Conservation (phyloP, 2,888 invertebrate species). For the Epistrophe eligans region DNA sequence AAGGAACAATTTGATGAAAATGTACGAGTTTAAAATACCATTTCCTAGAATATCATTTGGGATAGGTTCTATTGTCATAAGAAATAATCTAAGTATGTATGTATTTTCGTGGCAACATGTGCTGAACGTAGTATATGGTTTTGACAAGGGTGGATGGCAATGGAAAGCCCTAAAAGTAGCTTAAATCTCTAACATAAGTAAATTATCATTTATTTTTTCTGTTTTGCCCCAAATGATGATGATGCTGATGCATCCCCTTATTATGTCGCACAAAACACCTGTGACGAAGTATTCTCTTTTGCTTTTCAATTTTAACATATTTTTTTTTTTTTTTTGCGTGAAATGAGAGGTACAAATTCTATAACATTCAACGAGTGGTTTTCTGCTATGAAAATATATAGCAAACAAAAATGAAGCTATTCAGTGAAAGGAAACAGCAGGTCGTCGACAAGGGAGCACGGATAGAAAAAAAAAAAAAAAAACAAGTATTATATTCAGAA, state of each 20-base stretch:
- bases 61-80: background rate
- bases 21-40: background rate
- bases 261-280: conserved; percentile 11
- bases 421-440: conserved; percentile 26
- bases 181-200: background rate
- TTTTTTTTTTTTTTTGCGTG: background rate
- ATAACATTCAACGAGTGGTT: conserved; percentile 41
- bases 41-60: background rate
- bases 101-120: background rate
- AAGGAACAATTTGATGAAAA: background rate
- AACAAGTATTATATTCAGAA: conserved; percentile 40
- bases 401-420: conserved; percentile 27
- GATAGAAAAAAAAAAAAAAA: background rate
- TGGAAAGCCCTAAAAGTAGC: background rate
- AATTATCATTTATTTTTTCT: background rate
- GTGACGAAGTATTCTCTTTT: conserved; percentile 2
- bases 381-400: conserved; percentile 6
- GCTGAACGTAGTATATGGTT: background rate
- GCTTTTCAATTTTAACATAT: conserved; percentile 6
- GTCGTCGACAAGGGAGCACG: background rate
- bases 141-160: background rate
- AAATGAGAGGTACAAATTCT: background rate
- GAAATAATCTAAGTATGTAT: background rate
- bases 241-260: background rate
- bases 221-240: background rate